Base-by-base conservation (phyloP, 2,113 vertebrate species). In the Indri indri region DNA sequence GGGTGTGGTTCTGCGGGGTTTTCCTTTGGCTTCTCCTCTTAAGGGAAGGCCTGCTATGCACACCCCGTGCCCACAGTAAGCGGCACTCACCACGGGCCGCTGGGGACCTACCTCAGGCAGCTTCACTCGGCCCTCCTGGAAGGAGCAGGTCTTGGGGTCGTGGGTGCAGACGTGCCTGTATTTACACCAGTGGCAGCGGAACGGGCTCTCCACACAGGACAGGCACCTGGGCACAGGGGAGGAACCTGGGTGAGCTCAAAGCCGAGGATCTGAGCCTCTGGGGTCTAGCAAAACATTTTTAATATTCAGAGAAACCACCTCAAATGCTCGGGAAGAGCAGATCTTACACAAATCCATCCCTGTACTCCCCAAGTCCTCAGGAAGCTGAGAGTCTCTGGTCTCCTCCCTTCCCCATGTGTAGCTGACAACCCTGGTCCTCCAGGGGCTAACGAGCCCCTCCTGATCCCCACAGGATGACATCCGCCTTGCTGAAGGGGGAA, bases 131-230 rank as follows among this genome's bases (percentile, higher is more conserved):
- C 99, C 99, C 96, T 99, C 99, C 97, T 99, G 99, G 98, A 99
- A 99, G 97, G 99, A 99, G 97, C 99, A 99, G 9, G 99, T 99
- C 80, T 99, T 99, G 25, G 99, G 99, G 96, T 99, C 99, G 0
- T 99, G 99, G 79, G 99, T 99, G 93, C 99, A 99, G 95, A 99
- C 98, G 0, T 99, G 99, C 59, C 99, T 99, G 97, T 99, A 99
- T 98, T 99, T 99, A 98, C 99, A 99, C 99, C 99, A 99, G 98
- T 99, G 99, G 54, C 99, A 99, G 91, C 99, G 99, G 95, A 99
- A 99, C 0, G 99, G 99, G 86, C 99, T 99, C 95, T 99, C 99
- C 92, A 99, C 99, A 0, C 99, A 99, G 0, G 99, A 99, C 94
- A 99, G 98, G 92, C 99, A 99, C 94, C 99, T 99, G 97, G 0